A percentile compares a stretch with the other conserved stretches of the same genome.
Evolutionary conservation across 2,113 vertebrate genomes (phyloP).

Genomic region (Macaca mulatta): DNA sequence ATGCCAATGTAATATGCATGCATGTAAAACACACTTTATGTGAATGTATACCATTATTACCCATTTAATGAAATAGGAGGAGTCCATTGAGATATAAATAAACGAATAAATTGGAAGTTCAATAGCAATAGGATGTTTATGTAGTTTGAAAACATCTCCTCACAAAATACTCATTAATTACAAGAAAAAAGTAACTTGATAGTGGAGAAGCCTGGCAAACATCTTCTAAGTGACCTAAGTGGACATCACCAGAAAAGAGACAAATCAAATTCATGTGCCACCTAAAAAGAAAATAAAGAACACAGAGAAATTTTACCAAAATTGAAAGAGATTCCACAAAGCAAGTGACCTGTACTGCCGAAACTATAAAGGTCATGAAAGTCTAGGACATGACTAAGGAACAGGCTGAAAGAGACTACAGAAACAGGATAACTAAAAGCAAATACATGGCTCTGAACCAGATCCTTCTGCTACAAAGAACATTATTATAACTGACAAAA

Average conservation of each 20-base stretch:
- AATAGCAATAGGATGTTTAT: neutral
- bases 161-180: conserved; percentile 26
- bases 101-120: neutral
- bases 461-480: neutral
- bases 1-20: neutral
- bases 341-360: neutral
- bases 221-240: neutral
- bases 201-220: neutral
- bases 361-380: conserved; percentile 12
- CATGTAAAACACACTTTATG: conserved; percentile 17
- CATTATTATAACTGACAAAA: conserved; percentile 9
- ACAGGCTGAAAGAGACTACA: neutral
- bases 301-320: neutral
- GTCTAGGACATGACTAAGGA: neutral
- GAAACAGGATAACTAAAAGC: neutral
- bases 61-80: neutral
- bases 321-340: conserved; percentile 5
- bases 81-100: neutral
- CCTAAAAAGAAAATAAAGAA: neutral
- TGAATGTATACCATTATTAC: neutral
- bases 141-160: neutral
- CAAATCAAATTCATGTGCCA: neutral
- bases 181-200: neutral
- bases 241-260: neutral
- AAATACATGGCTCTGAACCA: conserved; percentile 11